phyloP scores from a whole-genome alignment of 2,888 invertebrate species.

The Pardosa pseudoannulata region DNA sequence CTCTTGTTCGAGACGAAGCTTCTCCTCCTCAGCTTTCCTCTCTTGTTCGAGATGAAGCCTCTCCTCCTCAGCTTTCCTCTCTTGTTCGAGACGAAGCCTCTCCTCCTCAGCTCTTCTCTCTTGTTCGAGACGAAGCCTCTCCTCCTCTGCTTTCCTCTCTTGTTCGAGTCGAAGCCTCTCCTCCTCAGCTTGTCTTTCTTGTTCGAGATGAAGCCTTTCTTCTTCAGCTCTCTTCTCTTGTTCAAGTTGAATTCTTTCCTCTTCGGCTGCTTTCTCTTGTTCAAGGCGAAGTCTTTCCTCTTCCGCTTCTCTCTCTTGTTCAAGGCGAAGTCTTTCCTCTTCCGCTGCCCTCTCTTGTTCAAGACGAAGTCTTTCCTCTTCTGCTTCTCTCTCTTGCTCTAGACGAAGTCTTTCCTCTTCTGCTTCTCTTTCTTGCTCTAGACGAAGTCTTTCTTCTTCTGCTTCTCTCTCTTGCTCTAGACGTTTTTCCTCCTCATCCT shows the following conservation, averaged over 20 bases:
- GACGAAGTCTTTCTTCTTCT: not conserved
- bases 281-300: not conserved
- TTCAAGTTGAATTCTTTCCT: not conserved
- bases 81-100: not conserved
- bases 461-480: not conserved
- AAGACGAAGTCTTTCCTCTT: not conserved
- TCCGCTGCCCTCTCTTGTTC: not conserved
- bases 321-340: not conserved
- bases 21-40: not conserved
- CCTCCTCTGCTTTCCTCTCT: constrained; percentile 7
- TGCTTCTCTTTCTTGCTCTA: not conserved
- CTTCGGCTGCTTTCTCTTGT: constrained; percentile 7
- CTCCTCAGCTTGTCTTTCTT: constrained; percentile 11
- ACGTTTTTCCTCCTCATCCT: not conserved
- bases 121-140: not conserved
- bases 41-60: not conserved
- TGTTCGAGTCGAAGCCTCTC: not conserved
- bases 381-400: not conserved
- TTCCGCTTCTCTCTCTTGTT: constrained; percentile 1
- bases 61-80: constrained; percentile 26
- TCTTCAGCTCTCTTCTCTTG: constrained; percentile 9
- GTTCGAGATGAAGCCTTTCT: not conserved
- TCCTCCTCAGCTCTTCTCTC: constrained; percentile 16
- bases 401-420: not conserved
- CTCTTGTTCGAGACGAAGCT: not conserved